These are phyloP conservation scores for Willowsia nigromaculata DNA, from an alignment of 2,888 invertebrate genomes.

Conservation along the genomic window DNA sequence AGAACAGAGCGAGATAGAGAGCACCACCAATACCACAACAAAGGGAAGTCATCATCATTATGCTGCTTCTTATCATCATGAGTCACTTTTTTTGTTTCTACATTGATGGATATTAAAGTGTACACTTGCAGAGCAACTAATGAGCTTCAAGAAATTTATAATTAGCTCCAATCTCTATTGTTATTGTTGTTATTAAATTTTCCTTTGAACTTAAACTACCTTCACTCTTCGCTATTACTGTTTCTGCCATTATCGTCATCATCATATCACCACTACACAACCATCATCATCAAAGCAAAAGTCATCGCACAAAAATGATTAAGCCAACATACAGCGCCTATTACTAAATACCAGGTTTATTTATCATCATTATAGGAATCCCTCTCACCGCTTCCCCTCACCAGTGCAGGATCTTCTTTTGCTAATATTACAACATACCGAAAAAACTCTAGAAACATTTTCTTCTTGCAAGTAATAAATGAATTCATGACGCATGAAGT, in stretches of 20 bases:
- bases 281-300: slow-evolving; percentile 7
- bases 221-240: background rate
- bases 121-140: slow-evolving; percentile 63
- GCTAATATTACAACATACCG: slow-evolving; percentile 3
- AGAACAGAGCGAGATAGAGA: background rate
- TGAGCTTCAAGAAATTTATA: slow-evolving; percentile 69
- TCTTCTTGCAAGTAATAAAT: slow-evolving; percentile 44
- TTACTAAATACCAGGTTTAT: background rate
- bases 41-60: slow-evolving; percentile 27
- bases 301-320: slow-evolving; percentile 45
- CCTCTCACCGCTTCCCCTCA: slow-evolving; percentile 18
- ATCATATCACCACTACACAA: slow-evolving; percentile 9
- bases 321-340: slow-evolving; percentile 32
- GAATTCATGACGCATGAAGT: slow-evolving; percentile 62
- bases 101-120: slow-evolving; percentile 42
- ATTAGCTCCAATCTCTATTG: slow-evolving; percentile 69
- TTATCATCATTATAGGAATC: slow-evolving; percentile 32
- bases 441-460: slow-evolving; percentile 12
- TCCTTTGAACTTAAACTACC: slow-evolving; percentile 56
- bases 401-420: background rate
- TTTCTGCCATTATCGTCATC: slow-evolving; percentile 11
- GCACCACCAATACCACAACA: background rate
- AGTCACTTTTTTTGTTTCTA: slow-evolving; percentile 41
- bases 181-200: slow-evolving; percentile 52
- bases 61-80: slow-evolving; percentile 4